Percentiles rank a stretch among this genome's conserved stretches.
These are phyloP conservation scores for Drosophila kanapiae DNA, from an alignment of 1,140 invertebrate species.

Conservation along the genomic window DNA sequence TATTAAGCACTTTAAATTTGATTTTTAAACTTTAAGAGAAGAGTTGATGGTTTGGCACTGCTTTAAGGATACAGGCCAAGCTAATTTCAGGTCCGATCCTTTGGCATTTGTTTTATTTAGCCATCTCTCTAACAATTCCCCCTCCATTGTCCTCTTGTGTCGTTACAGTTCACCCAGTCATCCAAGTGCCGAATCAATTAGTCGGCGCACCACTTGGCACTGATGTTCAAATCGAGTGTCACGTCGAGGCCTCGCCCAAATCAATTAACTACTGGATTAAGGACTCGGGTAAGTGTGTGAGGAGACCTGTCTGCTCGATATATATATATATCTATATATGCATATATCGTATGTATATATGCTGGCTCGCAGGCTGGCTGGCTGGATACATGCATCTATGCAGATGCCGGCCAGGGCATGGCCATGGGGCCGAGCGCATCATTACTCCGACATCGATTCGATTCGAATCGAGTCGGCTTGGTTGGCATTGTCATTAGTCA, in stretches of 20 bases:
- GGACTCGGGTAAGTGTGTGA: constrained; percentile 89
- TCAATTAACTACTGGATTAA: constrained; percentile 95
- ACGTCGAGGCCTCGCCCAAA: constrained; percentile 95
- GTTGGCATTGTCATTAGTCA: constrained; percentile 73
- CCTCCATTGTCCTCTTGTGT: constrained; percentile 10
- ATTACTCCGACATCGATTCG: constrained; percentile 77
- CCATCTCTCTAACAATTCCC: constrained; percentile 9
- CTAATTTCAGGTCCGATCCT: constrained; percentile 9
- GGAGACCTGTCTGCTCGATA: constrained; percentile 24
- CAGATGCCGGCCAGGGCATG: constrained; percentile 42
- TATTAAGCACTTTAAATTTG: too few species aligned
- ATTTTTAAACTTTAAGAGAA: too few species aligned
- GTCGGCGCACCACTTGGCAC: constrained; percentile 94
- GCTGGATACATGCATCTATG: constrained; percentile 38
- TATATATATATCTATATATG: constrained; percentile 1
- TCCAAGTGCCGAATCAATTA: constrained; percentile 95
- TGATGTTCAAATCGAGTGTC: constrained; percentile 94
- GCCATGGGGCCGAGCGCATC: constrained; percentile 58
- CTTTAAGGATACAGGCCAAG: neutral
- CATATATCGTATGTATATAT: constrained; percentile 7
- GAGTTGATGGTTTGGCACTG: too few species aligned
- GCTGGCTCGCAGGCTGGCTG: neutral
- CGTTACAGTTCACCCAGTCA: constrained; percentile 93
- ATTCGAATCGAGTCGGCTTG: constrained; percentile 43
- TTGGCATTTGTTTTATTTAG: constrained; percentile 22